Evolutionary conservation across 2,797 vertebrate species (phyloP).

Genomic region (Tinamus major): DNA sequence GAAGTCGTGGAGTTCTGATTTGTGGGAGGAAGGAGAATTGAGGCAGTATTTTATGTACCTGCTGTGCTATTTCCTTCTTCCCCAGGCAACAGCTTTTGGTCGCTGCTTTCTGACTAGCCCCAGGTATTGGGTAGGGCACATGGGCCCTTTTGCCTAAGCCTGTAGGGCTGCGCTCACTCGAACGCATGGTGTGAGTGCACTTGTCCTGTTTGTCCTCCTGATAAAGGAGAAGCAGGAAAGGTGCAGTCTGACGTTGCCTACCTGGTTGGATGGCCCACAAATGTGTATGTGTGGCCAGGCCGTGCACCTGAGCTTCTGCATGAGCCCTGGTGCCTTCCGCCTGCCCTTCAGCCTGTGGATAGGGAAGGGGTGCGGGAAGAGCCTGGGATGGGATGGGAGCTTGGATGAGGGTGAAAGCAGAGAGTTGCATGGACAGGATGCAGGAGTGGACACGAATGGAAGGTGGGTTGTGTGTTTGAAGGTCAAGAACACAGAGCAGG

Average conservation of each 20-base stretch:
- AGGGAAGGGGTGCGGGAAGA: fast-evolving
- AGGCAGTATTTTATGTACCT: fast-evolving
- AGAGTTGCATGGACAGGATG: fast-evolving
- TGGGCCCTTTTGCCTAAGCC: not conserved
- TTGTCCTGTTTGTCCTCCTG: not conserved
- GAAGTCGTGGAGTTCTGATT: not conserved
- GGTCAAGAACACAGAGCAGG: not conserved
- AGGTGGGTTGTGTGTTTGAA: not conserved
- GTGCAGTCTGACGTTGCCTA: fast-evolving
- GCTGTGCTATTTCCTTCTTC: not conserved
- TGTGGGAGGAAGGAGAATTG: not conserved
- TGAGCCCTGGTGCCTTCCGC: not conserved
- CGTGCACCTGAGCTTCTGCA: not conserved
- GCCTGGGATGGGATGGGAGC: not conserved
- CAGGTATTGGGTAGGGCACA: not conserved
- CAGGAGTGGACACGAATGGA: not conserved
- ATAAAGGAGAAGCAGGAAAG: not conserved
- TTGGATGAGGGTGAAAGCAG: not conserved
- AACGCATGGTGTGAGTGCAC: not conserved
- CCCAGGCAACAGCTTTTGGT: not conserved
- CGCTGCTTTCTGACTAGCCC: fast-evolving
- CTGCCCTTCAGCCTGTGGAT: not conserved
- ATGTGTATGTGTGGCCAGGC: fast-evolving
- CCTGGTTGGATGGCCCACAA: not conserved
- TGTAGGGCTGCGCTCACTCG: not conserved